phyloP scores from a whole-genome alignment of 1,140 invertebrate genomes.

The Ericerus pela region DNA sequence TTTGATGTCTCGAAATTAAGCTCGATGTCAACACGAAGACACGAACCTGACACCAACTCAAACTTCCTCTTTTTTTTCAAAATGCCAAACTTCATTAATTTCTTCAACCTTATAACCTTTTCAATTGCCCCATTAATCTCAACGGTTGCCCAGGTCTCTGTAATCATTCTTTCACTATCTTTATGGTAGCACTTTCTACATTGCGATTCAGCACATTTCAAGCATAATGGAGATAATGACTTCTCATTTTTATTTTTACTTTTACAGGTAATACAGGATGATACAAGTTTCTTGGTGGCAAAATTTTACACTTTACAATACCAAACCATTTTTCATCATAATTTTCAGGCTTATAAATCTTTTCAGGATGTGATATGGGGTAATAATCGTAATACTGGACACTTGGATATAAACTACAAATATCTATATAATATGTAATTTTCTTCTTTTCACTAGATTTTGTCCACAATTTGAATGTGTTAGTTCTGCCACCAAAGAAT shows the following conservation, averaged over 20 bases:
- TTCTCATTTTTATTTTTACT: too few relatives aligned
- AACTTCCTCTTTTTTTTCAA: conserved; percentile 7
- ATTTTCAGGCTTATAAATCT: background rate
- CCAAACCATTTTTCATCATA: conserved; percentile 8
- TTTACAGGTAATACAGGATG: conserved; percentile 5
- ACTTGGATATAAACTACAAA: conserved; percentile 11
- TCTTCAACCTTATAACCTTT: too few relatives aligned
- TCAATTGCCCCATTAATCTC: too few relatives aligned
- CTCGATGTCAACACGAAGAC: too few relatives aligned
- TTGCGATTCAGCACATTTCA: too few relatives aligned
- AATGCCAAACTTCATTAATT: conserved; percentile 7
- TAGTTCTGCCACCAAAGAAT: conserved; percentile 8
- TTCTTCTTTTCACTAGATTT: conserved; percentile 10
- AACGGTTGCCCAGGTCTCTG: conserved; percentile 5
- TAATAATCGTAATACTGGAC: conserved; percentile 9
- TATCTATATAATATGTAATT: conserved; percentile 6
- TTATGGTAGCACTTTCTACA: background rate
- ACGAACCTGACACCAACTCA: too few relatives aligned
- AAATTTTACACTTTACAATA: conserved; percentile 12
- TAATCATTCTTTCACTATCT: conserved; percentile 1
- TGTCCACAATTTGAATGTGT: conserved; percentile 5
- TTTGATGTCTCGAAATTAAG: too few relatives aligned
- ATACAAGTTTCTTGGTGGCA: conserved; percentile 4
- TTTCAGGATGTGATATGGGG: conserved; percentile 3
- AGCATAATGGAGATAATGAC: too few relatives aligned